Base-by-base conservation (phyloP, 2,797 vertebrate species). In the Australoheros facetus region DNA sequence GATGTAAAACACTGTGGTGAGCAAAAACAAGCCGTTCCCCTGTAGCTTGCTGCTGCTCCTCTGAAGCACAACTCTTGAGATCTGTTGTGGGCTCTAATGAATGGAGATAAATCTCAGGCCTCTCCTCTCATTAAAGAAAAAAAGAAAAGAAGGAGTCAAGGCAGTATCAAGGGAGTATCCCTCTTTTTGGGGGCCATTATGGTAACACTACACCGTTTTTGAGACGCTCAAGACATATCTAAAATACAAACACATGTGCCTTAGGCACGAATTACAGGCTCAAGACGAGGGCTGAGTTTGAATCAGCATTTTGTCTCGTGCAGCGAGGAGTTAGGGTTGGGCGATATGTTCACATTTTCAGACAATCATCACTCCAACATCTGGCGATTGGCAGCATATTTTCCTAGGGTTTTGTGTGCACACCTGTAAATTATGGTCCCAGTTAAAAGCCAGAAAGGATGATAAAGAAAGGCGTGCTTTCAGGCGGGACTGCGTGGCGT, bases 1-100 rank as follows among this genome's bases (percentile, higher is more conserved):
- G 78, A 91, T 91, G 89, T 90, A 91, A 91, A 93, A 88, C 85
- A 86, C 81, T 54, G 76, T 81, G 82, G 83, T 86, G 82, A 80
- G 89, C 74, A 89, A 84, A 89, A 93, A 90, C 87, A 91, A 85
- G 88, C 60, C 30, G 8, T 83, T 83, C 78, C 74, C 75, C 71
- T 75, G 71, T 64, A 82, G 80, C 75, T 72, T 26, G 72, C 77
- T 17, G 4, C 77, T 56, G 39, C 66, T 85, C 79, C 75, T 87
- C 85, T 75, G 54, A 86, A 86, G 82, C 82, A 21, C 75, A 77
- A 78, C 83, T 89, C 85, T 81, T 85, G 72, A 87, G 88, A 91
- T 85, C 78, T 78, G 75, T 86, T 80, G 79, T 75, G 77, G 55
- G 57, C 82, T 83, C 66, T 89, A 84, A 92, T 89, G 87, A 92